These are phyloP conservation scores for Tineola bisselliella DNA, from an alignment of 2,888 invertebrate species.

Conservation along the genomic window DNA sequence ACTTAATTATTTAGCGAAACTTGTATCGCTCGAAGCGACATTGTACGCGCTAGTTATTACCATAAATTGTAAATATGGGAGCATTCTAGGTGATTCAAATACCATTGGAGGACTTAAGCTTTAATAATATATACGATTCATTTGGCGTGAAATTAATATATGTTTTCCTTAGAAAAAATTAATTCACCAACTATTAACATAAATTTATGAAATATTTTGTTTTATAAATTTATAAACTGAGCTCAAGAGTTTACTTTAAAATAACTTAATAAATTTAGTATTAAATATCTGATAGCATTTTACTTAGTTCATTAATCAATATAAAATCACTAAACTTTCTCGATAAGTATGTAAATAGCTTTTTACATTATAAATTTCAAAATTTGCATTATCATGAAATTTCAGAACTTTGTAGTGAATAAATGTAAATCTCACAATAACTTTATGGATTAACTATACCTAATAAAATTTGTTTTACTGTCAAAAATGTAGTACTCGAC, in stretches of 20 bases:
- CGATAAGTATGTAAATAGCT: not conserved
- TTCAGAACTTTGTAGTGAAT: not conserved
- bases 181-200: too few relatives aligned
- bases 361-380: not conserved
- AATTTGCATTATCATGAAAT: not conserved
- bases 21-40: slow-evolving; percentile 14
- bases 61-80: slow-evolving; percentile 22
- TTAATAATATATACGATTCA: not conserved
- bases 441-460: too few relatives aligned
- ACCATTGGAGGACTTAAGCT: not conserved
- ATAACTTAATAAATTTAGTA: too few relatives aligned
- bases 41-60: slow-evolving; percentile 20
- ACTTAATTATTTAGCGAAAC: slow-evolving; percentile 19
- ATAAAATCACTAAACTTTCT: not conserved
- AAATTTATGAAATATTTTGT: too few relatives aligned
- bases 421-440: not conserved
- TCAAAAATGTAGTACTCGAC: too few relatives aligned
- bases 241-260: too few relatives aligned
- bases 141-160: not conserved
- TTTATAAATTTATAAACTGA: too few relatives aligned
- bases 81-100: slow-evolving; percentile 13
- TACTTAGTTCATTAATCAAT: not conserved
- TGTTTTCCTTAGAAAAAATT: not conserved
- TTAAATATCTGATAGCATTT: not conserved
- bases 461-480: too few relatives aligned